Evolutionary conservation across 2,113 vertebrate species (phyloP), one percentile per base, ranked within the genome.

Genomic region (Chloroceryle aenea): DNA sequence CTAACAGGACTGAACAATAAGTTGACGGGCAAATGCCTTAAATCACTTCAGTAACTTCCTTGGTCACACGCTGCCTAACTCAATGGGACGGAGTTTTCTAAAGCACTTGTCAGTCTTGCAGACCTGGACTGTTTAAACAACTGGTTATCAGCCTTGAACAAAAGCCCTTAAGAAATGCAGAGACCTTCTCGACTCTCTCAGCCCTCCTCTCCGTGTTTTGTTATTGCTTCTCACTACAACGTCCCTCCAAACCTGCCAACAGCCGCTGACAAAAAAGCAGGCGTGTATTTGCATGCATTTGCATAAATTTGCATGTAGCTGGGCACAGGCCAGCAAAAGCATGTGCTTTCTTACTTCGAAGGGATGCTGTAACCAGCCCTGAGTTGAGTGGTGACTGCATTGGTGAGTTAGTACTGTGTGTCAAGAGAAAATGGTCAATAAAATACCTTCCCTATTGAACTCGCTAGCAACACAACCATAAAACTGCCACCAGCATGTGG

Each of bases 281-380:
- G 6, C 11, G 0, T 27, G 29, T 1, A 90, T 96, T 97, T 97
- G 91, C 95, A 94, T 92, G 18, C 66, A 6, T 97, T 97, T 97
- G 95, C 94, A 95, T 96, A 93, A 86, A 96, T 96, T 96, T 97
- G 59, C 90, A 89, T 96, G 22, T 11, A 40, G 69, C 66, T 89
- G 89, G 94, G 69, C 58, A 7, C 6, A 14, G 81, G 92, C 72
- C 96, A 94, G 88, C 58, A 14, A 48, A 61, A 85, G 61, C 66
- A 66, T 61, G 88, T 45, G 86, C 80, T 86, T 53, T 21, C 56
- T 89, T 18, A 40, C 76, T 73, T 38, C 53, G 76, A 75, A 75
- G 52, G 43, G 90, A 42, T 92, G 92, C 43, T 62, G 5, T 3
- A 78, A 34, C 13, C n/a, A 64, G 68, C 29, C 76, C 69, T 56